phyloP scores from a whole-genome alignment of 1,140 invertebrate genomes.

The Parasteatoda tepidariorum region DNA sequence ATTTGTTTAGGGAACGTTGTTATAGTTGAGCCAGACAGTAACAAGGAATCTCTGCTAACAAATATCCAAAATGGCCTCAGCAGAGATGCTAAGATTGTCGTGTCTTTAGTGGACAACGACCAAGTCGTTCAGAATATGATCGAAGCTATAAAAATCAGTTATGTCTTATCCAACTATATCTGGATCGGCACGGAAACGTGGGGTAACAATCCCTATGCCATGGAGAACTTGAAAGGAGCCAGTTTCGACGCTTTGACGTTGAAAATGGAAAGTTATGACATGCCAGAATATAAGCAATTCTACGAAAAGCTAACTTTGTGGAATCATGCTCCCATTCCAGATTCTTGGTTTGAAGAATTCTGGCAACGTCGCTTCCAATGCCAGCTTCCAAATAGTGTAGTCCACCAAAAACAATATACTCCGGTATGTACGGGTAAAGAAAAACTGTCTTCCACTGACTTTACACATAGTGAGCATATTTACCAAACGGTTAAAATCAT shows the following conservation, averaged over 20 bases:
- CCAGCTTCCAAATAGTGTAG: constrained; percentile 65
- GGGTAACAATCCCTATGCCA: constrained; percentile 36
- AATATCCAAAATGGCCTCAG: constrained; percentile 37
- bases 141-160: constrained; percentile 28
- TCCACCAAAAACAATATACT: constrained; percentile 62
- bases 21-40: constrained; percentile 28
- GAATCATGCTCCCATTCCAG: constrained; percentile 67
- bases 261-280: constrained; percentile 68
- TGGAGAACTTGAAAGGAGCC: constrained; percentile 67
- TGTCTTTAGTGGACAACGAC: constrained; percentile 45
- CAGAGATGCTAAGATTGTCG: constrained; percentile 36
- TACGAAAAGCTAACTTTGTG: constrained; percentile 67
- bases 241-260: constrained; percentile 63
- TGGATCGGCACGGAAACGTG: constrained; percentile 60
- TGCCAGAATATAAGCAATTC: constrained; percentile 68
- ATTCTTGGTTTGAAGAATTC: constrained; percentile 70
- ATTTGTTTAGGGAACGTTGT: constrained; percentile 49
- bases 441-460: constrained; percentile 37
- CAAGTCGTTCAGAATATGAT: constrained; percentile 21
- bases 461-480: constrained; percentile 66
- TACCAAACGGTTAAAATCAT: constrained; percentile 69
- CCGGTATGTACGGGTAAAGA: constrained; percentile 55
- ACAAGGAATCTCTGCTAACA: background rate
- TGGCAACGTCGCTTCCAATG: constrained; percentile 69
- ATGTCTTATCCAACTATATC: constrained; percentile 15